These are phyloP conservation scores for Aspidiotus rigidus DNA, from an alignment of 2,888 invertebrate genomes.

Conservation along the genomic window DNA sequence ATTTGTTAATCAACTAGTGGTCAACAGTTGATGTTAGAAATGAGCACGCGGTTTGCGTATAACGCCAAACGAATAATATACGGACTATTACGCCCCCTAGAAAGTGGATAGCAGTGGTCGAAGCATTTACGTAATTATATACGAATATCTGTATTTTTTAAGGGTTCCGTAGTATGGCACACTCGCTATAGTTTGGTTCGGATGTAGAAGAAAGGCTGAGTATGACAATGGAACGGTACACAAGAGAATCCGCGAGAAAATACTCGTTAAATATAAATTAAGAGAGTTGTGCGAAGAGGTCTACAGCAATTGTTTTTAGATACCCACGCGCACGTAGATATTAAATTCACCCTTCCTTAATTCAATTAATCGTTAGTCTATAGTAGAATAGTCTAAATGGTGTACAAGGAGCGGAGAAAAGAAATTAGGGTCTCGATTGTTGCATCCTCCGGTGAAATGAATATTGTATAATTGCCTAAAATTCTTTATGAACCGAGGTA, in stretches of 20 bases:
- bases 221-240: not conserved
- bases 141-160: too few relatives aligned
- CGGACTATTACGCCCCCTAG: too few relatives aligned
- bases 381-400: not conserved
- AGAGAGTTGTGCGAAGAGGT: not conserved
- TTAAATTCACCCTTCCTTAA: not conserved
- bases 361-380: not conserved
- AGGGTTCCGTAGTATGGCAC: too few relatives aligned
- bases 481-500: too few relatives aligned
- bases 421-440: not conserved
- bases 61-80: too few relatives aligned
- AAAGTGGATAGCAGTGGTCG: too few relatives aligned
- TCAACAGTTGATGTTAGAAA: too few relatives aligned
- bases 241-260: not conserved
- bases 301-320: constrained; percentile 2
- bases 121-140: too few relatives aligned
- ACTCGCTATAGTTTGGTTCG: too few relatives aligned
- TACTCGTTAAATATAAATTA: constrained; percentile 4
- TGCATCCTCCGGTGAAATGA: not conserved
- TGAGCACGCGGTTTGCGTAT: too few relatives aligned
- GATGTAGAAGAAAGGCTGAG: too few relatives aligned
- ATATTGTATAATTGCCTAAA: not conserved
- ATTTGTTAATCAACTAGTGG: too few relatives aligned
- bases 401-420: not conserved
- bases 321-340: not conserved